These are phyloP conservation scores for Dinothrombium tinctorium DNA, from an alignment of 1,140 invertebrate genomes.

Conservation along the genomic window DNA sequence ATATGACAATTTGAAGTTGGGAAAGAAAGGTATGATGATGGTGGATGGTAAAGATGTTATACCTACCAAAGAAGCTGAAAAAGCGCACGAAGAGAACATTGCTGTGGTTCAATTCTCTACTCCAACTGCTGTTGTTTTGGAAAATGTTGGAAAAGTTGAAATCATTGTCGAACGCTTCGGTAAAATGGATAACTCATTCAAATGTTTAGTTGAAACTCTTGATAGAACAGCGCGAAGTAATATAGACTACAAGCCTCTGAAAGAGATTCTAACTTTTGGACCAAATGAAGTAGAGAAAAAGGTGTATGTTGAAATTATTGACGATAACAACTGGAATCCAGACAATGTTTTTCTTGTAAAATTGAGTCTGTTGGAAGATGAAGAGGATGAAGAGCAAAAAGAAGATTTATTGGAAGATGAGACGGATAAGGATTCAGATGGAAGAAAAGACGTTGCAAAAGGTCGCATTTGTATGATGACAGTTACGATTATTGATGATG, in stretches of 20 bases:
- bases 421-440: too few species aligned
- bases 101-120: slow-evolving; percentile 33
- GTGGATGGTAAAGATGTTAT: neutral
- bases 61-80: neutral
- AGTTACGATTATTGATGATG: slow-evolving; percentile 37
- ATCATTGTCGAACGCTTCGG: slow-evolving; percentile 29
- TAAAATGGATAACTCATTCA: slow-evolving; percentile 24
- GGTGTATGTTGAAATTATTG: slow-evolving; percentile 31
- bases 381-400: slow-evolving; percentile 12
- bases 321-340: slow-evolving; percentile 38
- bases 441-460: too few species aligned
- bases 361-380: slow-evolving; percentile 23
- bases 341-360: slow-evolving; percentile 37
- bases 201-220: slow-evolving; percentile 32
- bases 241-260: slow-evolving; percentile 31
- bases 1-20: neutral
- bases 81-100: slow-evolving; percentile 16
- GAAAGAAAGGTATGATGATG: neutral
- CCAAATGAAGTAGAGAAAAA: slow-evolving; percentile 28
- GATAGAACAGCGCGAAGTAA: slow-evolving; percentile 32
- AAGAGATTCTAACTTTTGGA: slow-evolving; percentile 31
- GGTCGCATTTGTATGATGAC: slow-evolving; percentile 33
- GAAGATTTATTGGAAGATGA: too few species aligned
- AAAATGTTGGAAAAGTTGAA: slow-evolving; percentile 30
- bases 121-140: slow-evolving; percentile 28